These are phyloP conservation scores for Potorous gilbertii DNA, from an alignment of 2,797 vertebrate genomes.

Conservation along the genomic window DNA sequence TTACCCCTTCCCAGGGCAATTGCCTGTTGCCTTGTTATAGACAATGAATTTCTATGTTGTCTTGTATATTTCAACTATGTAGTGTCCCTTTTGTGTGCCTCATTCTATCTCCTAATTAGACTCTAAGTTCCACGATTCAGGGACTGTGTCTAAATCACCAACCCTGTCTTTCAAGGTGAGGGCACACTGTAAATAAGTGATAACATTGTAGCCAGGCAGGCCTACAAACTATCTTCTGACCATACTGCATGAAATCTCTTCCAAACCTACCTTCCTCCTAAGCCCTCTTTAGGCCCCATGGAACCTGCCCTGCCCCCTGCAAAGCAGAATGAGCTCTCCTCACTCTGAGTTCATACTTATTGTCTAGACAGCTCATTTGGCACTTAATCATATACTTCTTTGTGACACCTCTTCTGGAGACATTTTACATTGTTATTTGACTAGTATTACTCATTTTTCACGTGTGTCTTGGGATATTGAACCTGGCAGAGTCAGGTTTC, in stretches of 20 bases:
- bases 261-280: background rate
- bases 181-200: background rate
- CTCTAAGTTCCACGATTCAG: background rate
- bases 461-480: background rate
- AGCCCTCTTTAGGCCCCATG: background rate
- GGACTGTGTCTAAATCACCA: conserved; percentile 4
- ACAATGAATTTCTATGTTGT: background rate
- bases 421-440: background rate
- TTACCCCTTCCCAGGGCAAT: background rate
- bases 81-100: background rate
- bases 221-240: background rate
- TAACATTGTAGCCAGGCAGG: background rate
- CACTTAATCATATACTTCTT: background rate
- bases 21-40: background rate
- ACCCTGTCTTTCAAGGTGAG: background rate
- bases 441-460: background rate
- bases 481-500: background rate
- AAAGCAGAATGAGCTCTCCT: background rate
- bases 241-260: background rate
- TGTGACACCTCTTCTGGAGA: background rate
- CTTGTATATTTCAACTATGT: background rate
- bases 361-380: background rate
- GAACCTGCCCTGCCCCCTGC: background rate
- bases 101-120: conserved; percentile 1
- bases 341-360: background rate